Base-by-base conservation (phyloP, 2,888 invertebrate species). In the Sturmia bella region DNA sequence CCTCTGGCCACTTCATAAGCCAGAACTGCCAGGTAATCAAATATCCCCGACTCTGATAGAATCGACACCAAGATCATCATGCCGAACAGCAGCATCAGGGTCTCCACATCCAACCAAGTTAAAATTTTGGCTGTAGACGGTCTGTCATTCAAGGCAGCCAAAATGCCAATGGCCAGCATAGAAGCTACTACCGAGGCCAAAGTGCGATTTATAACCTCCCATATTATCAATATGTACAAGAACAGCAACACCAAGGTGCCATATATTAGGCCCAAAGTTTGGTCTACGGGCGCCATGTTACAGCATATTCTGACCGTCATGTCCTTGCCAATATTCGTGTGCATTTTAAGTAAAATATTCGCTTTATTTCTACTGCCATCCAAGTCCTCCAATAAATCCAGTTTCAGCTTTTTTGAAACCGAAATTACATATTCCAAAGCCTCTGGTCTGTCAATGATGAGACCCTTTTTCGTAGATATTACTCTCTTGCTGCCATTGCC, bases 11-110 rank as follows among this genome's bases (percentile, higher is more conserved):
- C 87, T 89, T 93, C 93, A 84, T 93, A 95, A 3, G 94, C 94
- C 84, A 92, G 89, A 3, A 95, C 94, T 0, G 96, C 94, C 59
- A 94, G 89, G 88, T 94, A 95, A 88, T 96, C 95, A 86, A 96
- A 96, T 85, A 96, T 91, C 2, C 96, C 96, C 0, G 95, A 95
- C 87, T 96, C 95, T 0, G 95, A 93, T 17, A 96, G 92, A 66
- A 96, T 93, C 3, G 94, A 93, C 0, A 96, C 95, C 57, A 96
- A 90, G 1, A 95, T 92, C 96, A 96, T 96, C 95, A 96, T 96
- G 0, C 95, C 94, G 86, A 95, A 94, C 0, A 95, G 89, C 24
- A 95, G 87, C 72, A 94, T 88, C 9, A 95, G 85, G 0, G 95
- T 95, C 84, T 95, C 94, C 13, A 94, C 91, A 87, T 96, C 95